A percentile compares a stretch with the other conserved stretches of the same genome.
phyloP scores from a whole-genome alignment of 1,140 invertebrate species.

The Drosophila sechellia region DNA sequence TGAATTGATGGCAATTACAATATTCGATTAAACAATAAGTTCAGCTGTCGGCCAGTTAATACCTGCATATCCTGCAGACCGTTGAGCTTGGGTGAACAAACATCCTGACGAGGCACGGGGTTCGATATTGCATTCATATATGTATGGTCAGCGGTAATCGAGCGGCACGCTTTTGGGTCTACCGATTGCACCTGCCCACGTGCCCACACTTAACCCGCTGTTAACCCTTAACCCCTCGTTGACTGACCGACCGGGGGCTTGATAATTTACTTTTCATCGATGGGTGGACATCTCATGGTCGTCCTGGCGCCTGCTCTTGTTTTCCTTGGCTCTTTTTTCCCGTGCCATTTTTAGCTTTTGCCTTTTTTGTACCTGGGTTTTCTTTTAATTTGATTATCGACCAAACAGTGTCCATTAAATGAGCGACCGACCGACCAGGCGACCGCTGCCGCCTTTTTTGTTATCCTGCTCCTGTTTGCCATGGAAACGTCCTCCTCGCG shows the following conservation, averaged over 20 bases:
- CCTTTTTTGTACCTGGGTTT: constrained; percentile 17
- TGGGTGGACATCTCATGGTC: constrained; percentile 48
- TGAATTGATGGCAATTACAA: constrained; percentile 2
- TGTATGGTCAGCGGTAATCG: constrained; percentile 62
- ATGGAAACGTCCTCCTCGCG: constrained; percentile 71
- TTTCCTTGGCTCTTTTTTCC: neutral
- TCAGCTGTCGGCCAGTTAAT: constrained; percentile 12
- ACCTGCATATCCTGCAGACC: constrained; percentile 15
- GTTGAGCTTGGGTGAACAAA: constrained; percentile 41
- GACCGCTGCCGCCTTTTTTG: constrained; percentile 43
- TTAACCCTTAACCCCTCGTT: constrained; percentile 19
- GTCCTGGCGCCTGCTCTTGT: constrained; percentile 35
- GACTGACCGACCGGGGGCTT: constrained; percentile 2
- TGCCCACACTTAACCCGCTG: constrained; percentile 32
- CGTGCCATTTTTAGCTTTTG: constrained; percentile 2
- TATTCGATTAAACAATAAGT: neutral
- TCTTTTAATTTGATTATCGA: constrained; percentile 84
- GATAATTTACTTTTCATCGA: neutral
- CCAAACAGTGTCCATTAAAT: constrained; percentile 84
- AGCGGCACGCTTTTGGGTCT: constrained; percentile 42
- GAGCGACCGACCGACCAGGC: constrained; percentile 59
- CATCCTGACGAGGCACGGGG: constrained; percentile 1
- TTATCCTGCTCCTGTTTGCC: constrained; percentile 59
- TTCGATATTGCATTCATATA: neutral
- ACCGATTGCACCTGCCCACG: constrained; percentile 39